A percentile compares a stretch with the other conserved stretches of the same genome.
phyloP scores from a whole-genome alignment of 2,113 vertebrate genomes.

The Halichoeres trimaculatus region DNA sequence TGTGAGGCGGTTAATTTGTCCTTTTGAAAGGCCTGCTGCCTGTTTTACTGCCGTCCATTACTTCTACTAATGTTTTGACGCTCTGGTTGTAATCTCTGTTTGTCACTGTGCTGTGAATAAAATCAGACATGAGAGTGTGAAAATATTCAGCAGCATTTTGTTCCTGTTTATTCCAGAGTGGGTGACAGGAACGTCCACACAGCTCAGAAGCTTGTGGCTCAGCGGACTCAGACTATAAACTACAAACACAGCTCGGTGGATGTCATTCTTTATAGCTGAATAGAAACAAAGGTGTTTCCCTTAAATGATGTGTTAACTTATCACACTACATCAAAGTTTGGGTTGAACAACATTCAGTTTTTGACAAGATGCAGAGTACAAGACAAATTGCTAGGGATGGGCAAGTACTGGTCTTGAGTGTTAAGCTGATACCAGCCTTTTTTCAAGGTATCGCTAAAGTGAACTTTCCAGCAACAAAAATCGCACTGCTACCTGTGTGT shows the following conservation, averaged over 20 bases:
- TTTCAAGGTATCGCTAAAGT: no score
- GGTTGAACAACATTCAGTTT: no score
- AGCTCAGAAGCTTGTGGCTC: neutral
- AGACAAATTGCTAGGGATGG: no score
- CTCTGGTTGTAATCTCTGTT: neutral
- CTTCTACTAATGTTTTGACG: neutral
- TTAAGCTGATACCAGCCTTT: no score
- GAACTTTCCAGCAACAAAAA: no score
- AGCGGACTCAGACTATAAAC: neutral
- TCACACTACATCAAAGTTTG: neutral
- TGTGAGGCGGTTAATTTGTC: constrained; percentile 5
- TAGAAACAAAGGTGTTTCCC: no score
- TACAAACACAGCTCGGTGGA: neutral
- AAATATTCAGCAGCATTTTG: constrained; percentile 41
- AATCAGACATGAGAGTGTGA: constrained; percentile 4
- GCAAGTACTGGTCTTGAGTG: no score
- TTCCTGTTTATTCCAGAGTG: constrained; percentile 13
- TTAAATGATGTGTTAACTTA: neutral
- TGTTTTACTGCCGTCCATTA: constrained; percentile 2
- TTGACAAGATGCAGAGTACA: no score
- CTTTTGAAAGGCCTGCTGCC: neutral
- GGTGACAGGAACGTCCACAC: neutral
- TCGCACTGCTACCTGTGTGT: no score
- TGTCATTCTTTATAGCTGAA: no score
- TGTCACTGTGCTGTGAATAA: neutral